These are phyloP conservation scores for Poeciliopsis turrubarensis DNA, from an alignment of 2,113 vertebrate species.

Conservation along the genomic window DNA sequence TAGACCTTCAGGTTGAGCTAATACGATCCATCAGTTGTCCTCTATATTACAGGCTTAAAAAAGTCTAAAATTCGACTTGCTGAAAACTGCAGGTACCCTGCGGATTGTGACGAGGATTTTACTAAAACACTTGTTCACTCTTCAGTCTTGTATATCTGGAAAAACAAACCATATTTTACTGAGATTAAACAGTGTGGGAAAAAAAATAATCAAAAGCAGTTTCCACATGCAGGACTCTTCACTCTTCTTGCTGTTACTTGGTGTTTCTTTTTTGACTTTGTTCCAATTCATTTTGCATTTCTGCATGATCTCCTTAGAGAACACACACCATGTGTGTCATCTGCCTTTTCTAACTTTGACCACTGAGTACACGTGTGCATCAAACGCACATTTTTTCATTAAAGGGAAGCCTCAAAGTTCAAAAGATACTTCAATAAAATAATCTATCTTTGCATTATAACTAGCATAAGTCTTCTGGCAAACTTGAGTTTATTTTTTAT, in stretches of 20 bases:
- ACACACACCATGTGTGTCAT: too few relatives aligned
- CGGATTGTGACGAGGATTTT: background rate
- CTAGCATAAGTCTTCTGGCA: background rate
- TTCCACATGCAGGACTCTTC: constrained; percentile 20
- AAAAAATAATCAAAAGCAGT: background rate
- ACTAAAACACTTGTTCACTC: background rate
- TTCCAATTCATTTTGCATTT: constrained; percentile 33
- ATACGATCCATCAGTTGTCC: too few relatives aligned
- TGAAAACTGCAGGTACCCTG: too few relatives aligned
- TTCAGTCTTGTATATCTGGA: background rate
- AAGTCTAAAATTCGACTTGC: too few relatives aligned
- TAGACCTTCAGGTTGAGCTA: too few relatives aligned
- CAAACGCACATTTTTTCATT: background rate
- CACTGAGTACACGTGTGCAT: background rate
- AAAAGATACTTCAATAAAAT: background rate
- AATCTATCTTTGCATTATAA: background rate
- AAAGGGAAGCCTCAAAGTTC: background rate
- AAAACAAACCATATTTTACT: background rate
- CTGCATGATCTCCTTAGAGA: constrained; percentile 71
- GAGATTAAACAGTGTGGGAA: background rate
- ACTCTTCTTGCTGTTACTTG: constrained; percentile 8
- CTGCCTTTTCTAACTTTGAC: too few relatives aligned
- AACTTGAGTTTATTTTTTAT: background rate
- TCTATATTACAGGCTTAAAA: too few relatives aligned
- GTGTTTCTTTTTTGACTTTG: constrained; percentile 33